Evolutionary conservation across 1,140 invertebrate genomes (phyloP), one percentile per base, ranked within the genome.

Genomic region (Hormaphis cornu): DNA sequence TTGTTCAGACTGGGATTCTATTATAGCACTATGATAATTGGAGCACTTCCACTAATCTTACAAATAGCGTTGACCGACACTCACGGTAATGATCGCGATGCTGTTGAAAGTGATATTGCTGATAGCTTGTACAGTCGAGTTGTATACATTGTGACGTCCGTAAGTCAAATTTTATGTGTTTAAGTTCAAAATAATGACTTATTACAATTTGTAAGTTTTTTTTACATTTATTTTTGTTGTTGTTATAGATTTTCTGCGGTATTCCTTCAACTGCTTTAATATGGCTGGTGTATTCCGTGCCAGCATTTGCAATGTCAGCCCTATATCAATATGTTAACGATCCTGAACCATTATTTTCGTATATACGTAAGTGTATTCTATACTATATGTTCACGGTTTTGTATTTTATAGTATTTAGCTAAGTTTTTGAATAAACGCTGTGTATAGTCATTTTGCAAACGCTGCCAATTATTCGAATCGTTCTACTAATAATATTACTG

Each of bases 261-360:
- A 75, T 86, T 28, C 79, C 83, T 72, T 83, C 86, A 8, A 84
- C 87, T 56, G 77, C 79, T 79, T 71, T 84, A 83, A 83, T 91
- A 6, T 92, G 89, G 81, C 73, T 92, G 59, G 87, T 89, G 1
- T 94, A 90, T 76, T 75, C 92, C 22, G 84, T 93, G 28, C 93
- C 93, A 18, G 90, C 89, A 14, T 95, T 91, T 76, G 89, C 89
- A 20, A 94, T 95, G 91, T 87, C 88, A 10, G 90, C 91, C 0
- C 79, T 94, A 0, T 80, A 84, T 42, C 83, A 84, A 71, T 85
- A 87, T 74, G 79, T 82, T 18, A 82, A 80, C 70, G 83, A 85
- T 70, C 83, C 83, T 56, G 83, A 85, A 56, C 84, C 84, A 69
- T 89, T 90, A 74, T 87, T 87, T 74, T 78, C 85, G 69, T 90